Percentiles rank a stretch among this genome's conserved stretches.
phyloP scores from a whole-genome alignment of 2,888 invertebrate species.

The Drosophila ochracea region DNA sequence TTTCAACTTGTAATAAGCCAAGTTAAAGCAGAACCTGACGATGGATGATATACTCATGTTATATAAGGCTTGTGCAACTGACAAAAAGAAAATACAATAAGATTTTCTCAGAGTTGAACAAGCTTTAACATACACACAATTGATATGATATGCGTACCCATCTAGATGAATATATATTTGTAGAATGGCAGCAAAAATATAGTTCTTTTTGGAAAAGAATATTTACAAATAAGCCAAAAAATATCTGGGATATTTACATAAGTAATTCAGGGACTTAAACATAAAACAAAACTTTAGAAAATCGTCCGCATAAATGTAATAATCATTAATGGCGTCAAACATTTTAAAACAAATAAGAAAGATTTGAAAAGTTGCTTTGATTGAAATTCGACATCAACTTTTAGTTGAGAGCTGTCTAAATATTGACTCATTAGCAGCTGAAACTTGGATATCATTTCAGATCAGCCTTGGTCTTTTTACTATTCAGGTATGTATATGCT shows the following conservation, averaged over 20 bases:
- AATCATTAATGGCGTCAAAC: background rate
- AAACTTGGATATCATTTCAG: constrained; percentile 7
- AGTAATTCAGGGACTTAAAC: background rate
- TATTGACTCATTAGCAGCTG: constrained; percentile 12
- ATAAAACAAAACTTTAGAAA: background rate
- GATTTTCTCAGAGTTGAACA: background rate
- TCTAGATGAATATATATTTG: background rate
- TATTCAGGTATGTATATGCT: constrained; percentile 15
- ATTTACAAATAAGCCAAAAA: background rate
- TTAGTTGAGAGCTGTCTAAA: constrained; percentile 8
- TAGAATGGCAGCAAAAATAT: background rate
- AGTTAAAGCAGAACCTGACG: constrained; percentile 44
- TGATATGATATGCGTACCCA: background rate
- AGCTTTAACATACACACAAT: background rate
- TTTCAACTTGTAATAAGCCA: constrained; percentile 34
- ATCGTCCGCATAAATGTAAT: background rate
- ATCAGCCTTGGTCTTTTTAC: constrained; percentile 19
- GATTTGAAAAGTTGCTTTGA: background rate
- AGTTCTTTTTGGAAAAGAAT: background rate
- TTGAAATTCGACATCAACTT: constrained; percentile 1
- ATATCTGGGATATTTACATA: background rate
- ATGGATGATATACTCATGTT: constrained; percentile 35
- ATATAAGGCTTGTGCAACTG: constrained; percentile 20
- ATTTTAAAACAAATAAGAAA: background rate
- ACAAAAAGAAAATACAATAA: background rate